Evolutionary conservation across 37 sponge, comb jelly and placozoan species (phyloP).

Genomic region (Aphrocallistes beatrix): DNA sequence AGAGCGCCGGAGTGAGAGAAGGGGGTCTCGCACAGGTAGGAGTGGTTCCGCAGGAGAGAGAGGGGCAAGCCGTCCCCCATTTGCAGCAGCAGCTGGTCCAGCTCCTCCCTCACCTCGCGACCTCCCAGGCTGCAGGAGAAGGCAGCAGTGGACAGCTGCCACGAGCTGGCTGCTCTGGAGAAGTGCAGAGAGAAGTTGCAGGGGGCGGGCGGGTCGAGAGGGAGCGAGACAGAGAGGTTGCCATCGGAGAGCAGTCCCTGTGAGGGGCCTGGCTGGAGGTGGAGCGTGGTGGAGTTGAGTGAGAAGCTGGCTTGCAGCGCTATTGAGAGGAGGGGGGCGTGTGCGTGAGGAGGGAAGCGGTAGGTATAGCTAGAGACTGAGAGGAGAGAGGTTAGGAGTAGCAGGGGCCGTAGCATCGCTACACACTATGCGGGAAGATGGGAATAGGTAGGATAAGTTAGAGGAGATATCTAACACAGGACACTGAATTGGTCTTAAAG

Average conservation of each 20-base stretch:
- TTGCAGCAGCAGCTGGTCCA: not conserved
- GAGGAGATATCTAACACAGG: too few relatives aligned
- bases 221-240: not conserved
- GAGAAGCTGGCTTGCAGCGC: not conserved
- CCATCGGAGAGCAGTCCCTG: not conserved
- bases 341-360: not conserved
- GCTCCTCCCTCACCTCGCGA: not conserved
- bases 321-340: not conserved
- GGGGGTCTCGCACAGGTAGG: not conserved
- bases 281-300: not conserved
- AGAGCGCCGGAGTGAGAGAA: not conserved
- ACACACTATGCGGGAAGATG: too few relatives aligned
- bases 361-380: not conserved
- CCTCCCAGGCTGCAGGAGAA: not conserved
- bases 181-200: not conserved
- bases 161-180: not conserved
- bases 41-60: not conserved
- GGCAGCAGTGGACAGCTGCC: not conserved
- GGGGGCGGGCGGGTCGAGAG: not conserved
- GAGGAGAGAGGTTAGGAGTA: not conserved
- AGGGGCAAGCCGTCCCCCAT: not conserved
- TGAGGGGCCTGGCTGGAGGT: not conserved
- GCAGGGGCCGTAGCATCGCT: too few relatives aligned
- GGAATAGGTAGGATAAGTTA: too few relatives aligned
- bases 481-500: too few relatives aligned